These are phyloP conservation scores for Echeneis naucrates DNA, from an alignment of 2,797 vertebrate species.

Conservation along the genomic window DNA sequence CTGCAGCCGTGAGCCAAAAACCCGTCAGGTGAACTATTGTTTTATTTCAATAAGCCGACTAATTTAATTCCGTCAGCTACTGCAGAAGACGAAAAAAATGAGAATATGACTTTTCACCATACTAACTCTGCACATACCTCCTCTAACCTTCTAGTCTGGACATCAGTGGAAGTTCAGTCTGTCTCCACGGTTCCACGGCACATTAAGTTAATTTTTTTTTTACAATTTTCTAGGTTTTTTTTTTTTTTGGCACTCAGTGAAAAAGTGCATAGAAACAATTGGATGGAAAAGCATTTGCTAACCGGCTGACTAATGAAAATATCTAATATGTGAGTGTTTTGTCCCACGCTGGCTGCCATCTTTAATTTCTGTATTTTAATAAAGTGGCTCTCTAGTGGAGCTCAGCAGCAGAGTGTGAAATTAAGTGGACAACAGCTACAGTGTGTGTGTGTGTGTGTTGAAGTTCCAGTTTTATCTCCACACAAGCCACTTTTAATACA, in stretches of 20 bases:
- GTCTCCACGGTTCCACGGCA: background rate
- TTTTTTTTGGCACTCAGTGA: background rate
- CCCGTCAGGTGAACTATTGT: background rate
- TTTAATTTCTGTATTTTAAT: conserved; percentile 54
- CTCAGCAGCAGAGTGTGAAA: conserved; percentile 70
- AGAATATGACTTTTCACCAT: no score
- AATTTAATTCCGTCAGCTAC: no score
- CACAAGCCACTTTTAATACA: conserved; percentile 4
- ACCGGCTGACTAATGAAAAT: conserved; percentile 38
- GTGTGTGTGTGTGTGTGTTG: conserved; percentile 23
- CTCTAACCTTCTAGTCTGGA: background rate
- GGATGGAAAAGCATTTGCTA: background rate
- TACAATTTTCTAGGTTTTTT: no score
- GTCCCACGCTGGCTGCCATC: conserved; percentile 9
- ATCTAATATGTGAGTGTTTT: conserved; percentile 27
- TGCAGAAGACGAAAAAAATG: background rate
- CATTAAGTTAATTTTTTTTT: no score
- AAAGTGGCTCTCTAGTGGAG: conserved; percentile 39
- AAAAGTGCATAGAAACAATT: background rate
- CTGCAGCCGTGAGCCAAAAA: conserved; percentile 30
- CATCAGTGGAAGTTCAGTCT: background rate
- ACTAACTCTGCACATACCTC: background rate
- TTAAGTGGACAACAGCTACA: conserved; percentile 42
- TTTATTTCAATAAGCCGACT: background rate
- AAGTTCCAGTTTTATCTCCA: conserved; percentile 13